Evolutionary conservation across 1,140 invertebrate genomes (phyloP).

Genomic region (Camponotus floridanus): DNA sequence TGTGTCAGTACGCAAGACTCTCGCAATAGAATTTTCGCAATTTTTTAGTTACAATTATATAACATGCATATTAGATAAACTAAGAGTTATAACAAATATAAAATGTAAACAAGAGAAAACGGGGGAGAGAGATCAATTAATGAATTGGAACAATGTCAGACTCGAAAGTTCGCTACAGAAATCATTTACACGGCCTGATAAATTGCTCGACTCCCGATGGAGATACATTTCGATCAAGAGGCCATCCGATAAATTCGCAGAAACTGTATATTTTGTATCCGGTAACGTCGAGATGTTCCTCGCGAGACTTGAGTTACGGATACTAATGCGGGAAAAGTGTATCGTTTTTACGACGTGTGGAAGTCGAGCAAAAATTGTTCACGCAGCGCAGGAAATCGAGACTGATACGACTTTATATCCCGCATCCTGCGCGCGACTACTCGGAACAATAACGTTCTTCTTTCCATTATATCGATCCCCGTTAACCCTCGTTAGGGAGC

Average conservation of each 20-base stretch:
- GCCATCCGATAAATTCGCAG: conserved; percentile 23
- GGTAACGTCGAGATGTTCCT: conserved; percentile 14
- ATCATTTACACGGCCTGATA: conserved; percentile 4
- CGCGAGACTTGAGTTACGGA: conserved; percentile 57
- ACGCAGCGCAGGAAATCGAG: conserved; percentile 59
- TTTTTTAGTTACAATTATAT: neutral
- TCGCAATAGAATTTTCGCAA: neutral
- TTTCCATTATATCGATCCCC: conserved; percentile 58
- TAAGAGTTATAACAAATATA: neutral
- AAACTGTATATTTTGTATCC: conserved; percentile 20
- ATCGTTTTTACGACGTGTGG: conserved; percentile 40
- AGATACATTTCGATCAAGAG: conserved; percentile 24
- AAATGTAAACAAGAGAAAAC: neutral
- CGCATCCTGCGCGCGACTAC: conserved; percentile 5
- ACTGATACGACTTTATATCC: conserved; percentile 69
- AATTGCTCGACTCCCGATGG: conserved; percentile 1
- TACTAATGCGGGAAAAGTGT: conserved; percentile 61
- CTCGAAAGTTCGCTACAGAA: neutral
- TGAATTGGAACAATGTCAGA: neutral
- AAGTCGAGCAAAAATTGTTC: conserved; percentile 60
- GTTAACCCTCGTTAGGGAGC: conserved; percentile 61
- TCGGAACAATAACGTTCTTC: conserved; percentile 34
- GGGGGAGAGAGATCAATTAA: neutral
- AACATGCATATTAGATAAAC: too few relatives aligned
- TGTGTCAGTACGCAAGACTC: neutral